phyloP scores from a whole-genome alignment of 2,888 invertebrate genomes.

The Aleiodes leptofemur region DNA sequence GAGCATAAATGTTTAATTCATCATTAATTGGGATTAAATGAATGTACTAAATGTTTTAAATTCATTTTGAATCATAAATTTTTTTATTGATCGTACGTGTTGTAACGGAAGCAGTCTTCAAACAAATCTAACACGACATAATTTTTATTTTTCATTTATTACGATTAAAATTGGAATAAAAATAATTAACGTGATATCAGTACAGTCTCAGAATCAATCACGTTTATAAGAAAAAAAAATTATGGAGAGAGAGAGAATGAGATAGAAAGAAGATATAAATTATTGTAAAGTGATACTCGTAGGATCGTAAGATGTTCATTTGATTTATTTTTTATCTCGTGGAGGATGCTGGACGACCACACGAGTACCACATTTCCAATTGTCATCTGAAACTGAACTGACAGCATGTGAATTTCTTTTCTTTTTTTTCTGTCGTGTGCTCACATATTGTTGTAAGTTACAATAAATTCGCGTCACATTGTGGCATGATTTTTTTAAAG shows the following conservation, averaged over 20 bases:
- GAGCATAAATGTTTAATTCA: slow-evolving; percentile 49
- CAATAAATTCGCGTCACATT: slow-evolving; percentile 53
- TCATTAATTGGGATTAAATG: no score
- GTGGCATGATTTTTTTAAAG: slow-evolving; percentile 52
- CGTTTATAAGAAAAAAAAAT: slow-evolving; percentile 3
- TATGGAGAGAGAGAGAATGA: slow-evolving; percentile 37
- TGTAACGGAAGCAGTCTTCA: slow-evolving; percentile 73
- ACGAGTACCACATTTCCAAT: slow-evolving; percentile 25
- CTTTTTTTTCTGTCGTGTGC: slow-evolving; percentile 47
- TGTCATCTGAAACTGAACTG: slow-evolving; percentile 27
- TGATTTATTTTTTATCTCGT: slow-evolving; percentile 39
- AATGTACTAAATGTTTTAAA: neutral
- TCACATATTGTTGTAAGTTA: slow-evolving; percentile 40
- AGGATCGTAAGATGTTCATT: slow-evolving; percentile 39
- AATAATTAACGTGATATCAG: slow-evolving; percentile 49
- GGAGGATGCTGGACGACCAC: slow-evolving; percentile 48
- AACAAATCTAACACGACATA: slow-evolving; percentile 67
- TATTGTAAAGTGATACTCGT: slow-evolving; percentile 49
- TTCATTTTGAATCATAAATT: slow-evolving; percentile 50
- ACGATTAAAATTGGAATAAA: slow-evolving; percentile 64
- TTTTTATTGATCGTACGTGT: slow-evolving; percentile 68
- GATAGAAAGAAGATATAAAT: slow-evolving; percentile 39
- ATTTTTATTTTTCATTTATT: slow-evolving; percentile 53
- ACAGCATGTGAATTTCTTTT: slow-evolving; percentile 50
- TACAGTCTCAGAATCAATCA: slow-evolving; percentile 40